A percentile compares a stretch with the other conserved stretches of the same genome.
Conservation (phyloP, 2,888 invertebrate genomes). For the Iselma pallidipennis region DNA sequence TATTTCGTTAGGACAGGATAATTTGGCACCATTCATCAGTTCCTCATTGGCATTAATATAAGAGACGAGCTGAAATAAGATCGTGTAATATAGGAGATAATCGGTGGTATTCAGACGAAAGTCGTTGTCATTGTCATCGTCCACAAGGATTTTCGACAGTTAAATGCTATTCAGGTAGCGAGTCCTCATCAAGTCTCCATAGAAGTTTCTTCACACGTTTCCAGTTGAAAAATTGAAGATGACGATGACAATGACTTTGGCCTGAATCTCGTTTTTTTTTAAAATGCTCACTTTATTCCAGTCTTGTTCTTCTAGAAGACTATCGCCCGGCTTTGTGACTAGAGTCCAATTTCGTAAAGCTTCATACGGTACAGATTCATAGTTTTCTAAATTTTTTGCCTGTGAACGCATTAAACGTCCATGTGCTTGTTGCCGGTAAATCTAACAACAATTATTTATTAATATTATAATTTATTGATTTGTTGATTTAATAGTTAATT, state of each 20-base stretch:
- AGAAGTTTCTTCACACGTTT: too few species aligned
- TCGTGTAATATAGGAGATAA: not conserved
- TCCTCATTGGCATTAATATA: slow-evolving; percentile 27
- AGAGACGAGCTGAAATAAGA: slow-evolving; percentile 19
- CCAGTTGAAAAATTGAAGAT: slow-evolving; percentile 5
- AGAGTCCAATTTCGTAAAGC: slow-evolving; percentile 59
- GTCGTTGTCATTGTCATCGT: too few species aligned
- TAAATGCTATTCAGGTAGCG: too few species aligned
- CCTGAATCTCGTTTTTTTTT: too few species aligned
- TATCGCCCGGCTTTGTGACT: slow-evolving; percentile 60
- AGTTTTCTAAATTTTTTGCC: slow-evolving; percentile 43
- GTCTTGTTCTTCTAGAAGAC: slow-evolving; percentile 57
- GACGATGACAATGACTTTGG: too few species aligned
- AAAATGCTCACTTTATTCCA: slow-evolving; percentile 57
- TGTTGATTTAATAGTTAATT: slow-evolving; percentile 12
- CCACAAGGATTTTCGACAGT: too few species aligned
- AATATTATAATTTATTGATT: not conserved
- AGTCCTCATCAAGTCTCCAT: too few species aligned
- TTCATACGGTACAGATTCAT: slow-evolving; percentile 40
- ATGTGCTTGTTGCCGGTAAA: slow-evolving; percentile 57
- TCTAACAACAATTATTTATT: slow-evolving; percentile 32
- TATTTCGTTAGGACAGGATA: not conserved
- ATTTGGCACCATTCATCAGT: slow-evolving; percentile 11
- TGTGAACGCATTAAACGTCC: slow-evolving; percentile 58
- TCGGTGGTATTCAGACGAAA: too few species aligned